Base-by-base conservation (phyloP, 2,888 invertebrate genomes). In the Loripinus fragilis region DNA sequence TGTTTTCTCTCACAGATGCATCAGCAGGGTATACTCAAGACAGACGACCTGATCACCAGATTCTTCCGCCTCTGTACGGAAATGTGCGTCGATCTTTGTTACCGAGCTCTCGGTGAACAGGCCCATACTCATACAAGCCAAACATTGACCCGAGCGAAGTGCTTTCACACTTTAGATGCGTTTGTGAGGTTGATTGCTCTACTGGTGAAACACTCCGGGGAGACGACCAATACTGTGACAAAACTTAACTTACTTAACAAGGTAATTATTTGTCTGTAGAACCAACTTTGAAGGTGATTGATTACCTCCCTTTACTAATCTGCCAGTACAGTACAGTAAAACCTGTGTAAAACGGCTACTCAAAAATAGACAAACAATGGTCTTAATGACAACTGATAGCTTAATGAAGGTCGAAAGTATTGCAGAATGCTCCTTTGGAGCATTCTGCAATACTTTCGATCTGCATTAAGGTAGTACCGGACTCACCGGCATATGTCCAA, bases 31-130 rank as follows among this genome's bases (percentile, higher is more conserved):
- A 98, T 99, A 79, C 95, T 99, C 71, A 99, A 99, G 94, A 98
- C 98, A 0, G 99, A 99, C 92, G 99, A 99, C 92, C 95, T 98
- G 91, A 98, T 99, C 82, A 98, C 98, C 0, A 95, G 99, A 76
- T 99, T 99, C 95, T 99, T 99, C 95, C 96, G 99, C 60, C 96
- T 99, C 80, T 98, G 98, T 74, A 98, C 98, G 0, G 98, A 99
- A 93, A 96, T 98, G 95, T 99, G 99, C 94, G 97, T 99, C 1
- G 98, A 99, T 93, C 96, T 97, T 76, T 98, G 98, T 48, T 98
- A 98, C 93, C 96, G 98, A 77, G 96, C 96, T 71, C 94, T 98
- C 15, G 95, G 95, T 8, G 98, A 98, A 86, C 96, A 96, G 77
- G 89, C 87, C 3, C 91, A 91, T 71, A 90, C 85, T 48, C 60